Percentiles rank a stretch among this genome's conserved stretches.
These are phyloP conservation scores for Hirtodrosophila duncani DNA, from an alignment of 2,888 invertebrate species.

Conservation along the genomic window DNA sequence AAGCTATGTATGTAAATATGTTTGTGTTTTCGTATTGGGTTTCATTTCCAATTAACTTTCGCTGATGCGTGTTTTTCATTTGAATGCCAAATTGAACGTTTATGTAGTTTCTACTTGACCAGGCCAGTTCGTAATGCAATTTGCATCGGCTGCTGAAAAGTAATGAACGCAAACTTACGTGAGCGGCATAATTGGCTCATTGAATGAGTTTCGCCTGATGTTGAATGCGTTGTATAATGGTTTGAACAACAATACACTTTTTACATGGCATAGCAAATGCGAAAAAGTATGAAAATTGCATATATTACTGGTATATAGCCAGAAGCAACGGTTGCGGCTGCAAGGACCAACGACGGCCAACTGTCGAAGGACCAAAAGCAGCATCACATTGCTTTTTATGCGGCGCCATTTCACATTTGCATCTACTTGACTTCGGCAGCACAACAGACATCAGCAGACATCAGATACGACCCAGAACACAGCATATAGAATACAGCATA, in stretches of 20 bases:
- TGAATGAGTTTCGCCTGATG: constrained; percentile 7
- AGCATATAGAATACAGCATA: too few relatives aligned
- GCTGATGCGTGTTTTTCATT: constrained; percentile 57
- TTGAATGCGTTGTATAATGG: constrained; percentile 7
- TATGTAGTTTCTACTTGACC: too few relatives aligned
- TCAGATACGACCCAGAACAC: too few relatives aligned
- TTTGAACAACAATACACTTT: constrained; percentile 23
- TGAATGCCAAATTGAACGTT: constrained; percentile 28
- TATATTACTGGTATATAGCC: constrained; percentile 23
- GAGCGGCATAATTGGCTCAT: constrained; percentile 52
- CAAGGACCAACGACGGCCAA: background rate
- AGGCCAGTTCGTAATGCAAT: too few relatives aligned
- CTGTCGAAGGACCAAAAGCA: constrained; percentile 15
- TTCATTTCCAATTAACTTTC: constrained; percentile 64
- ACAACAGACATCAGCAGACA: too few relatives aligned
- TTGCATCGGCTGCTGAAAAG: too few relatives aligned
- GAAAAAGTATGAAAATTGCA: constrained; percentile 17
- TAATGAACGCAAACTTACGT: constrained; percentile 42
- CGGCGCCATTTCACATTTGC: constrained; percentile 34
- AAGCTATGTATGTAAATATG: constrained; percentile 31
- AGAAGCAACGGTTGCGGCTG: constrained; percentile 1
- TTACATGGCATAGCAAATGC: too few relatives aligned
- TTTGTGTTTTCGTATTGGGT: constrained; percentile 8
- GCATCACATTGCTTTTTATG: constrained; percentile 25
- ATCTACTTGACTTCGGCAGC: constrained; percentile 22